These are phyloP conservation scores for Laothoe populi DNA, from an alignment of 2,888 invertebrate species.

Conservation along the genomic window DNA sequence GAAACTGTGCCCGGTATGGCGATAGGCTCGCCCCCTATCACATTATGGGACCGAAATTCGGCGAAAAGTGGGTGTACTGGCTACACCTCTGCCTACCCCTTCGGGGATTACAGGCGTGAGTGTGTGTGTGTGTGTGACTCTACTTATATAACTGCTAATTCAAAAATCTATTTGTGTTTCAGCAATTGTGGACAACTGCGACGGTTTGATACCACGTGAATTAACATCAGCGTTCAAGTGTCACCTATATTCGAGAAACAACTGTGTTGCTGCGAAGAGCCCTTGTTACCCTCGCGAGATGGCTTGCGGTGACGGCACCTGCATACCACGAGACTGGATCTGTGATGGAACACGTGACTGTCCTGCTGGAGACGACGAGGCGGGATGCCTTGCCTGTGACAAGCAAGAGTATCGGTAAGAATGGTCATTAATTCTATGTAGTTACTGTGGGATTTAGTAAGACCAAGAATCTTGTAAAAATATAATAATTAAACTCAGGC, in stretches of 20 bases:
- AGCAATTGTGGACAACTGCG: constrained; percentile 87
- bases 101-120: too few relatives aligned
- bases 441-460: neutral
- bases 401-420: constrained; percentile 68
- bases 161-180: constrained; percentile 32
- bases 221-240: constrained; percentile 85
- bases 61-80: too few relatives aligned
- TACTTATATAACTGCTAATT: too few relatives aligned
- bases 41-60: too few relatives aligned
- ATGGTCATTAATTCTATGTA: neutral
- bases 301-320: constrained; percentile 84
- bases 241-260: constrained; percentile 83
- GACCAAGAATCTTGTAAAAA: neutral
- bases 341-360: constrained; percentile 88
- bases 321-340: constrained; percentile 86
- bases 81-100: too few relatives aligned
- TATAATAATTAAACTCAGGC: too few relatives aligned
- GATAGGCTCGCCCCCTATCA: too few relatives aligned
- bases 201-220: constrained; percentile 84
- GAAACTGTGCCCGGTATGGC: too few relatives aligned
- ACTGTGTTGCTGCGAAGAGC: constrained; percentile 80
- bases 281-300: constrained; percentile 84
- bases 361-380: constrained; percentile 86
- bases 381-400: constrained; percentile 73
- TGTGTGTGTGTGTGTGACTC: too few relatives aligned